A percentile compares a stretch with the other conserved stretches of the same genome.
phyloP scores from a whole-genome alignment of 2,797 vertebrate species.

The Neomorphus geoffroyi region DNA sequence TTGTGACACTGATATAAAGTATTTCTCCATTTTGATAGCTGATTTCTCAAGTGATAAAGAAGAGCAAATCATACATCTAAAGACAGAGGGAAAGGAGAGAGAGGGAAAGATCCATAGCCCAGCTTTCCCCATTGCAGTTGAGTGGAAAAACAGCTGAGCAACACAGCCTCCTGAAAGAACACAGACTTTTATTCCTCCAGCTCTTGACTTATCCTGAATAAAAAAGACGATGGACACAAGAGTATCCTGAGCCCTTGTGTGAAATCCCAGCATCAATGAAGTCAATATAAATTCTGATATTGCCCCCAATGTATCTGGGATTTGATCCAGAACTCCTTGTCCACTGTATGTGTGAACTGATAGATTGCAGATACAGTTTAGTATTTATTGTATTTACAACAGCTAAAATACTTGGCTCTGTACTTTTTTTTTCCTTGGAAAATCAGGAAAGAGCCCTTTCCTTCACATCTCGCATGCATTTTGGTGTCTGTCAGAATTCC shows the following conservation, averaged over 20 bases:
- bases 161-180: background rate
- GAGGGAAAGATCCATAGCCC: background rate
- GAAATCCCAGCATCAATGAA: background rate
- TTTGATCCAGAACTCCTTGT: background rate
- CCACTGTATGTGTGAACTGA: background rate
- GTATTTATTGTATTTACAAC: background rate
- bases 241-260: background rate
- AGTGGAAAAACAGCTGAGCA: background rate
- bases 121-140: background rate
- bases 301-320: background rate
- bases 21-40: background rate
- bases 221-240: background rate
- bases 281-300: background rate
- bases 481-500: background rate
- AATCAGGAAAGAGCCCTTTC: background rate
- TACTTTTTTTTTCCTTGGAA: background rate
- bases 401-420: background rate
- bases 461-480: background rate
- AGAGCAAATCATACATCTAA: background rate
- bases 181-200: background rate
- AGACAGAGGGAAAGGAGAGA: background rate
- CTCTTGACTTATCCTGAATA: background rate
- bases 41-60: background rate
- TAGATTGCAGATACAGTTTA: background rate
- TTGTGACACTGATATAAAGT: background rate